These are phyloP conservation scores for Campylomormyrus tamandua DNA, from an alignment of 2,113 vertebrate genomes.

Conservation along the genomic window DNA sequence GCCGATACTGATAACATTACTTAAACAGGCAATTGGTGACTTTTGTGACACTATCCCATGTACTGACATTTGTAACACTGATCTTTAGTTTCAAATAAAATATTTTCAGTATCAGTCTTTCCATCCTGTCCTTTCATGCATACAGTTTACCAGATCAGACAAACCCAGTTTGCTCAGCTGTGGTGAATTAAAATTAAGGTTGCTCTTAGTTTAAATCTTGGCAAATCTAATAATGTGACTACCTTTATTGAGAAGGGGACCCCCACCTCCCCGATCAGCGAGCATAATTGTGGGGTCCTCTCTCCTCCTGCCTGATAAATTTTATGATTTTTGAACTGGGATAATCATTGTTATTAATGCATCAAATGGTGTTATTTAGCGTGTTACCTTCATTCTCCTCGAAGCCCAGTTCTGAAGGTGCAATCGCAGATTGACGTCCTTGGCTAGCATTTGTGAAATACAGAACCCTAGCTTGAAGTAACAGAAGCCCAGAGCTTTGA, in stretches of 20 bases:
- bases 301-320: not conserved
- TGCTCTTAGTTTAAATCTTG: not conserved
- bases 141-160: not conserved
- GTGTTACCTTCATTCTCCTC: not conserved
- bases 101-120: not conserved
- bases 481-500: not conserved
- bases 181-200: not conserved
- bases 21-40: not conserved
- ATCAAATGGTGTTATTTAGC: not conserved
- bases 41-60: not conserved
- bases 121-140: not conserved
- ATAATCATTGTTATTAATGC: not conserved
- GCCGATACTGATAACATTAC: not conserved
- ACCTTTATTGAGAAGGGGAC: not conserved
- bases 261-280: too few relatives aligned
- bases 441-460: not conserved
- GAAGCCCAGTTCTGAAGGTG: not conserved
- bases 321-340: not conserved
- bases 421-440: not conserved
- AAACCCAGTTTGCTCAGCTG: not conserved
- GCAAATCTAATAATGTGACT: not conserved
- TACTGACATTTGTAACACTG: not conserved
- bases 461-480: not conserved
- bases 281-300: not conserved
- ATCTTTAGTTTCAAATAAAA: not conserved